Evolutionary conservation across 2,113 vertebrate species (phyloP), one percentile per base, ranked within the genome.

Genomic region (Oreochromis tanganicae): DNA sequence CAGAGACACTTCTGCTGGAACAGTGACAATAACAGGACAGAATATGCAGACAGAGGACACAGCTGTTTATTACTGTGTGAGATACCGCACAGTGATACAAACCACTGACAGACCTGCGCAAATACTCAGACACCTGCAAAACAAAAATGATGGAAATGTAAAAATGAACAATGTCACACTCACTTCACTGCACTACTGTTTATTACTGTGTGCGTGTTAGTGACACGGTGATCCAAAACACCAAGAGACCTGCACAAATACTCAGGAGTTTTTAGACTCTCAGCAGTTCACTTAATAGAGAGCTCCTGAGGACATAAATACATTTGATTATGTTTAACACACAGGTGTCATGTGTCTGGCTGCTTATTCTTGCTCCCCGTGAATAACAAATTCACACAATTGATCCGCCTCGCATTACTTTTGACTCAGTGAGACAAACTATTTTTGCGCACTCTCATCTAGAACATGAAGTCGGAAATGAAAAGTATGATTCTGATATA

Each of bases 71-170:
- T 52, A 54, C 50, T 54, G 50, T 24, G 21, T 24, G 10, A 2
- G 54, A 12, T 5, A 12, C 3, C 10, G 3, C 54, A 56, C 10
- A 24, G 11, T 24, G 21, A 13, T 13, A 13, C 54, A 56, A 27
- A 56, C 5, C 11, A 56, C 21, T 0, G 1, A 24, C 1, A 24
- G 9, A 24, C 54, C 4, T 56, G 10, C 5, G 0, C 54, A 3
- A 24, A 24, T 24, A 3, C 24, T 27, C 27, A 27, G 27, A 27
- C 27, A 27, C 27, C 27, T 27, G 27, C 27, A 27, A 27, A 27
- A 27, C 27, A 27, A 27, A 27, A 27, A 27, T 27, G 27, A 27
- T 27, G 27, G 27, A 27, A 27, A 27, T 27, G 27, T 27, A 27
- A 27, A 27, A 27, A 27, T 27, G 27, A 27, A 27, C 27, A 27